These are phyloP conservation scores for Drosophila testacea DNA, from an alignment of 2,888 invertebrate genomes.

Conservation along the genomic window DNA sequence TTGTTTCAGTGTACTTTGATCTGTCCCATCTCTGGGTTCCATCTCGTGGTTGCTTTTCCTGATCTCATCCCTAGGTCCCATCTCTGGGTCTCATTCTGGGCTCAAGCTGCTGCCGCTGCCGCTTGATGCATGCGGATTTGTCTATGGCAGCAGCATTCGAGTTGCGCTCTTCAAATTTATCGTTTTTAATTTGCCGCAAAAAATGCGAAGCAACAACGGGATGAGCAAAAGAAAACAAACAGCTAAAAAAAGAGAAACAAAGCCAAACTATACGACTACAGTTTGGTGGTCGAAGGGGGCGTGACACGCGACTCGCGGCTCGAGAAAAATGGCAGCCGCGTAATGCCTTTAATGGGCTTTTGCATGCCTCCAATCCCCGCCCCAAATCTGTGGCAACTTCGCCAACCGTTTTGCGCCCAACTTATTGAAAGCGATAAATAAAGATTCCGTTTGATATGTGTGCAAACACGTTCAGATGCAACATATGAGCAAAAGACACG, in stretches of 20 bases:
- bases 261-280: slow-evolving; percentile 14
- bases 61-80: neutral
- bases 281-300: slow-evolving; percentile 1
- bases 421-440: slow-evolving; percentile 83
- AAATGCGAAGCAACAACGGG: slow-evolving; percentile 34
- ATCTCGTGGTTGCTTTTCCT: no score
- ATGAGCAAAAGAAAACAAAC: slow-evolving; percentile 41
- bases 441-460: slow-evolving; percentile 72
- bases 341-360: slow-evolving; percentile 76
- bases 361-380: slow-evolving; percentile 52
- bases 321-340: slow-evolving; percentile 73
- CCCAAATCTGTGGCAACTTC: slow-evolving; percentile 36
- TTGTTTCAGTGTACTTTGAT: no score
- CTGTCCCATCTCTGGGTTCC: no score
- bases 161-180: slow-evolving; percentile 71
- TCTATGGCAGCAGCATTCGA: slow-evolving; percentile 57
- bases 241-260: slow-evolving; percentile 23
- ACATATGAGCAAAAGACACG: slow-evolving; percentile 32
- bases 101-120: slow-evolving; percentile 56
- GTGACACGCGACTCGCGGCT: slow-evolving; percentile 18
- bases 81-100: slow-evolving; percentile 24
- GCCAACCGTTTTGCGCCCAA: slow-evolving; percentile 59
- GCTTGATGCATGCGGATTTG: slow-evolving; percentile 69
- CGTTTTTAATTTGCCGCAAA: slow-evolving; percentile 81
- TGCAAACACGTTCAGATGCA: slow-evolving; percentile 24